Evolutionary conservation across 37 sponge, comb jelly and placozoan species (phyloP).

Genomic region (Halichondria panicea): DNA sequence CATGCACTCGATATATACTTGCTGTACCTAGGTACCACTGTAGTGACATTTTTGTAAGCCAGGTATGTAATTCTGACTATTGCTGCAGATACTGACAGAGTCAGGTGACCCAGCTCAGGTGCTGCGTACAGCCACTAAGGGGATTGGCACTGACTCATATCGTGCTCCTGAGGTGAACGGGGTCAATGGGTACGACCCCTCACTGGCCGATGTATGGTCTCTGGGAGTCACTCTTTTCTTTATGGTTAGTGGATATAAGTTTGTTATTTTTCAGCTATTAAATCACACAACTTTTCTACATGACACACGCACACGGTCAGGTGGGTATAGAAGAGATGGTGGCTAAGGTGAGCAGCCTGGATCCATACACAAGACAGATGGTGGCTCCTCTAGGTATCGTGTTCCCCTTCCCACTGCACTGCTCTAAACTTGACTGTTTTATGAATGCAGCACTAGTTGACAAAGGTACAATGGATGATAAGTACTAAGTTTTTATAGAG

Average conservation of each 20-base stretch:
- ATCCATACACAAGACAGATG: slow-evolving; percentile 17
- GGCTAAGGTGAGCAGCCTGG: slow-evolving; percentile 12
- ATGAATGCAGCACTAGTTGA: slow-evolving; percentile 37
- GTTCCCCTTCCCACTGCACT: slow-evolving; percentile 79
- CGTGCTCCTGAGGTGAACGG: slow-evolving; percentile 76
- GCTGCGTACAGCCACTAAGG: slow-evolving; percentile 59
- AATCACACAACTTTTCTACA: neutral
- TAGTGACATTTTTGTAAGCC: neutral
- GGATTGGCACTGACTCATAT: slow-evolving; percentile 73
- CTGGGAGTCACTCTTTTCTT: slow-evolving; percentile 79
- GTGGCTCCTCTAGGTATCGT: slow-evolving; percentile 72
- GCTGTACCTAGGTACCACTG: neutral
- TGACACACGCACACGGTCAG: neutral
- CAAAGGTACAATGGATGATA: too few species aligned
- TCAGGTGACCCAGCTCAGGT: slow-evolving; percentile 35
- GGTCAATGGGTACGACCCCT: slow-evolving; percentile 62
- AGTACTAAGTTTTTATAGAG: too few species aligned
- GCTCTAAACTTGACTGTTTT: slow-evolving; percentile 73
- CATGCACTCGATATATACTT: neutral
- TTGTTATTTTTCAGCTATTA: neutral
- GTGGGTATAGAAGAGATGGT: slow-evolving; percentile 59
- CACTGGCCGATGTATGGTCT: slow-evolving; percentile 80
- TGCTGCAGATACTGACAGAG: slow-evolving; percentile 14
- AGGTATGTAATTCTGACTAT: neutral
- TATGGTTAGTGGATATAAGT: slow-evolving; percentile 39